phyloP scores from a whole-genome alignment of 2,888 invertebrate species.

The Dione vanillae region DNA sequence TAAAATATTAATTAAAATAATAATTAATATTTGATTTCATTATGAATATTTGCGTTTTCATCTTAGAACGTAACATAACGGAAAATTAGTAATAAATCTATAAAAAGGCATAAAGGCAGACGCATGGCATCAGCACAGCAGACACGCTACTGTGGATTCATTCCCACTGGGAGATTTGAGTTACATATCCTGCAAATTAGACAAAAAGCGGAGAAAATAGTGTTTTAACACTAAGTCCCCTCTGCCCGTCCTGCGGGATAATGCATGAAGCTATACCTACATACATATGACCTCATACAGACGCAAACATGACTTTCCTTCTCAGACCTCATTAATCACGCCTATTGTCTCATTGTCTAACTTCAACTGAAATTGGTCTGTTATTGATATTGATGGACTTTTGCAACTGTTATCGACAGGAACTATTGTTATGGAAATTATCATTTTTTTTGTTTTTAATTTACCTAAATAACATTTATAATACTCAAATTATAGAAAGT shows the following conservation, averaged over 20 bases:
- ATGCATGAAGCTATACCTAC: background rate
- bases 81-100: too few relatives aligned
- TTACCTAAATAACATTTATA: too few relatives aligned
- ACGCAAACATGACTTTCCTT: conserved; percentile 27
- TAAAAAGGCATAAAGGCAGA: too few relatives aligned
- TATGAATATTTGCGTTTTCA: too few relatives aligned
- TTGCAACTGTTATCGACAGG: conserved; percentile 31
- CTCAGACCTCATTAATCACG: conserved; percentile 33
- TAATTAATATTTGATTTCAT: too few relatives aligned
- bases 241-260: background rate
- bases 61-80: too few relatives aligned
- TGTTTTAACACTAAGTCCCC: background rate
- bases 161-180: too few relatives aligned
- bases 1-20: too few relatives aligned
- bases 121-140: too few relatives aligned
- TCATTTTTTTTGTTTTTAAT: conserved; percentile 16
- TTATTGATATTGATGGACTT: conserved; percentile 47
- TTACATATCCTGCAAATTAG: too few relatives aligned
- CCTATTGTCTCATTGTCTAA: conserved; percentile 33
- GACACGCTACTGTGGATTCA: too few relatives aligned
- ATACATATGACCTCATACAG: background rate
- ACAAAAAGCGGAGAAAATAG: background rate
- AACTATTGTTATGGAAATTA: conserved; percentile 8
- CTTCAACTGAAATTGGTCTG: conserved; percentile 35
- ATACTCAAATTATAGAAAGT: background rate